Percentiles rank a stretch among this genome's conserved stretches.
Evolutionary conservation across 1,140 invertebrate species (phyloP).

Genomic region (Sycophila sp.): DNA sequence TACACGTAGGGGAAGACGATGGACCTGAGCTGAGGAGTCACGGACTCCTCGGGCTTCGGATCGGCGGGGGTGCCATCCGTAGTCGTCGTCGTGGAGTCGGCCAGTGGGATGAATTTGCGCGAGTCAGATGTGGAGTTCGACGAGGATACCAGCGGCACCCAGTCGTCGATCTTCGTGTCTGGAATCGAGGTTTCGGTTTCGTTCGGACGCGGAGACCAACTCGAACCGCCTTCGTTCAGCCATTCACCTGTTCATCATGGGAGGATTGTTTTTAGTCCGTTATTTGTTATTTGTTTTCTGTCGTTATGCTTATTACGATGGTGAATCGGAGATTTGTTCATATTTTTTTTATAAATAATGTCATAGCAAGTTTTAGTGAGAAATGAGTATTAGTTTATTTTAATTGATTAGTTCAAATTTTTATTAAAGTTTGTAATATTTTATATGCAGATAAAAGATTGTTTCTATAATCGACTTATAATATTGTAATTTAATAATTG

Average conservation of each 20-base stretch:
- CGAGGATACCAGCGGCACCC: constrained; percentile 49
- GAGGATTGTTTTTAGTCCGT: too few relatives aligned
- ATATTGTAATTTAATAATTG: too few relatives aligned
- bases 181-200: constrained; percentile 31
- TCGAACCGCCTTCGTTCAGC: constrained; percentile 48
- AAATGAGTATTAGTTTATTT: too few relatives aligned
- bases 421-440: too few relatives aligned
- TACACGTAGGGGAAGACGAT: constrained; percentile 62
- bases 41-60: too few relatives aligned
- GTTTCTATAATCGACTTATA: too few relatives aligned
- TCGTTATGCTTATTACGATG: too few relatives aligned
- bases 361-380: too few relatives aligned
- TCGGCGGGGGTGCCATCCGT: constrained; percentile 37
- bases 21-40: constrained; percentile 34
- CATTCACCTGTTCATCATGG: constrained; percentile 49
- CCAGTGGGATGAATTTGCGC: constrained; percentile 59
- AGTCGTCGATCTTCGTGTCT: constrained; percentile 53
- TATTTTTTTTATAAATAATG: too few relatives aligned
- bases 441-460: constrained; percentile 12
- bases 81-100: constrained; percentile 28
- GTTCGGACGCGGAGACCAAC: constrained; percentile 43
- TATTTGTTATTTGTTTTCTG: too few relatives aligned
- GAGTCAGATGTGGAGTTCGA: not conserved
- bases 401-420: too few relatives aligned
- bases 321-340: too few relatives aligned